Percentiles rank a stretch among this genome's conserved stretches.
These are phyloP conservation scores for Schizopygopsis malacanthus DNA, from an alignment of 2,797 vertebrate species.

Conservation along the genomic window DNA sequence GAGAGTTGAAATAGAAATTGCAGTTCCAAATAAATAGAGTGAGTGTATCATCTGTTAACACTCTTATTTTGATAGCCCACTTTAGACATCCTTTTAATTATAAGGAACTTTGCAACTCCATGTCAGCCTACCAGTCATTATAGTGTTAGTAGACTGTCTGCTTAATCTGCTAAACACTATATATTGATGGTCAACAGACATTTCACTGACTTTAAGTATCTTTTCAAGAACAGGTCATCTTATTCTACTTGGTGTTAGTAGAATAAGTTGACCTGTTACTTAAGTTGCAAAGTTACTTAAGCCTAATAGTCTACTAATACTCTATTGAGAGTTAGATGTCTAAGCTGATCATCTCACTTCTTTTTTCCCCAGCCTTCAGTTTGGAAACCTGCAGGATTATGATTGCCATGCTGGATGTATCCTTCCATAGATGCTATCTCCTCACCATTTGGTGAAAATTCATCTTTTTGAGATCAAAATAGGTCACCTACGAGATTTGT, in stretches of 20 bases:
- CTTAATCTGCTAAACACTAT: neutral
- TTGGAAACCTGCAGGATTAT: constrained; percentile 91
- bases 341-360: neutral
- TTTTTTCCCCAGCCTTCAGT: constrained; percentile 82
- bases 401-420: constrained; percentile 92
- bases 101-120: neutral
- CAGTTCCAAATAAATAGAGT: neutral
- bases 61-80: neutral
- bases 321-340: neutral
- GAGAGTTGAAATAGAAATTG: neutral
- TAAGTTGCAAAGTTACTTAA: neutral
- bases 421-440: constrained; percentile 69
- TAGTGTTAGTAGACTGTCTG: neutral
- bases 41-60: neutral
- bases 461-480: no score
- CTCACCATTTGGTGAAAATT: no score
- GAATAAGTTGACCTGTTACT: neutral
- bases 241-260: neutral
- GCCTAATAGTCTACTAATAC: neutral
- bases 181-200: neutral
- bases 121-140: neutral
- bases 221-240: neutral
- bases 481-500: no score
- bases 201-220: neutral
- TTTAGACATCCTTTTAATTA: neutral